A percentile compares a stretch with the other conserved stretches of the same genome.
phyloP scores from a whole-genome alignment of 2,888 invertebrate species.

The Andrena bucephala region DNA sequence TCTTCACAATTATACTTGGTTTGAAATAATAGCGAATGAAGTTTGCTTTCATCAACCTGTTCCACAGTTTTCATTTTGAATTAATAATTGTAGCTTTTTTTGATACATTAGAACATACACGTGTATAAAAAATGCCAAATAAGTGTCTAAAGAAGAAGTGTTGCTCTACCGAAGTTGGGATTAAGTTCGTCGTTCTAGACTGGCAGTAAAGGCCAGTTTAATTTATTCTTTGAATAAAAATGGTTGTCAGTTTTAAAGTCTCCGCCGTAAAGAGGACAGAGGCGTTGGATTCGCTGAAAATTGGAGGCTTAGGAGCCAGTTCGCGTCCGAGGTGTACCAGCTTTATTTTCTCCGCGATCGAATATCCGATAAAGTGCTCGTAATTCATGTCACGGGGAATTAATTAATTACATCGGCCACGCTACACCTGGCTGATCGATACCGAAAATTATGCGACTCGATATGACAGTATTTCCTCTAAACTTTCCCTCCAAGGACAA shows the following conservation, averaged over 20 bases:
- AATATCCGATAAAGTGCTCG: conserved; percentile 56
- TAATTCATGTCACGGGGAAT: conserved; percentile 61
- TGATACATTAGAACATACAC: too few relatives aligned
- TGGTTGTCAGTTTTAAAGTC: conserved; percentile 5
- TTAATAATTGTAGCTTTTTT: too few relatives aligned
- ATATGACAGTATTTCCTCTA: conserved; percentile 15
- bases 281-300: conserved; percentile 22
- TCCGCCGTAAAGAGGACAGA: neutral
- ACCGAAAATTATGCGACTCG: conserved; percentile 60
- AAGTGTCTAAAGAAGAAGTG: too few relatives aligned
- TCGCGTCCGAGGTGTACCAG: conserved; percentile 14
- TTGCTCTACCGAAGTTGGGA: neutral
- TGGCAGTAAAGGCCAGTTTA: neutral
- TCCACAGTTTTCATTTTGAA: too few relatives aligned
- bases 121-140: too few relatives aligned
- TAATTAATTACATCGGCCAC: conserved; percentile 70
- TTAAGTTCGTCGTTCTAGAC: neutral
- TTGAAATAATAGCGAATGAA: too few relatives aligned
- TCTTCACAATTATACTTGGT: too few relatives aligned
- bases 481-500: neutral
- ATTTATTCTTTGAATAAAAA: neutral
- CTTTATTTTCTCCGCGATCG: conserved; percentile 61
- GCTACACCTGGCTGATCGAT: conserved; percentile 58
- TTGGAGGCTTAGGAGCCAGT: conserved; percentile 37
- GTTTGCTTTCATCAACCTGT: too few relatives aligned